These are phyloP conservation scores for Nannoperca australis DNA, from an alignment of 2,797 vertebrate species.

Conservation along the genomic window DNA sequence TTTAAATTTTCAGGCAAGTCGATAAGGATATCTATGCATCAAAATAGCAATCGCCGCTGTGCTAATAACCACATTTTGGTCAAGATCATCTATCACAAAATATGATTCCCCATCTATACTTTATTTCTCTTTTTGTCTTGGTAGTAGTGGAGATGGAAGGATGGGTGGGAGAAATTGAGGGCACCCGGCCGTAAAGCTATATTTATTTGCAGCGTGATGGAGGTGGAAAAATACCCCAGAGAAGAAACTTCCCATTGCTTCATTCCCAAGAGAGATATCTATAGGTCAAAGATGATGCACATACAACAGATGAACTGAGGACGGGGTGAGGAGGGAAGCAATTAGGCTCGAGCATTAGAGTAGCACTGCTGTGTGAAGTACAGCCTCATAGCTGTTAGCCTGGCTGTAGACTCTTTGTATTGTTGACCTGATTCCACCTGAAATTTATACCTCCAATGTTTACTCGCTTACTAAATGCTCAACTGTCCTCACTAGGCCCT, in stretches of 20 bases:
- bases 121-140: conserved; percentile 50
- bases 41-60: conserved; percentile 71
- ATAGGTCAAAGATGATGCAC: conserved; percentile 54
- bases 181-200: conserved; percentile 33
- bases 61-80: conserved; percentile 74
- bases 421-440: not conserved
- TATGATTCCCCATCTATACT: conserved; percentile 61
- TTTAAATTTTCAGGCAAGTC: conserved; percentile 75
- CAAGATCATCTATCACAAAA: conserved; percentile 73
- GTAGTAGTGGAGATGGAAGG: conserved; percentile 41
- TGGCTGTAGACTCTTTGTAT: not conserved
- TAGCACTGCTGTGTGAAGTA: not conserved
- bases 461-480: not conserved
- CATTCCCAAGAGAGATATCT: conserved; percentile 20
- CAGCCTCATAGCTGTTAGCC: not conserved
- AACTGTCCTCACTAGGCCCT: not conserved
- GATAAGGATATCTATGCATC: conserved; percentile 78
- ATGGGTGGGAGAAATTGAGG: conserved; percentile 59
- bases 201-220: conserved; percentile 58
- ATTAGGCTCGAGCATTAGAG: conserved; percentile 7
- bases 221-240: conserved; percentile 39
- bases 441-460: not conserved
- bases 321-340: conserved; percentile 15
- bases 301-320: conserved; percentile 6
- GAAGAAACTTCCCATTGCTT: conserved; percentile 39